Evolutionary conservation across 2,797 vertebrate species (phyloP), one percentile per base, ranked within the genome.

Genomic region (Apogon talboti): DNA sequence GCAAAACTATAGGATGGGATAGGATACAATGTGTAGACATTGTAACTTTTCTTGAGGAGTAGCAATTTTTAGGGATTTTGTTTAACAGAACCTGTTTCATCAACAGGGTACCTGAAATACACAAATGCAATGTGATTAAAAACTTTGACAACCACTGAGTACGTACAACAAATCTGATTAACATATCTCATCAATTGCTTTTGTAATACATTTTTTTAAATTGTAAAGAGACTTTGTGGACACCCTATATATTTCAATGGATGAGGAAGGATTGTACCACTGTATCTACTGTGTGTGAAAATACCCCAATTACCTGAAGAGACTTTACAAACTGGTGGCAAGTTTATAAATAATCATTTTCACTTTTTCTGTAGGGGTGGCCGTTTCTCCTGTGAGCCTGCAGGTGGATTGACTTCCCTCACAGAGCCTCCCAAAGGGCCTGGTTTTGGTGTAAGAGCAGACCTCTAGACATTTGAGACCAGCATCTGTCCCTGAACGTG

Each of bases 351-450:
- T 24, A 41, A 56, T 47, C 7, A 33, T 21, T 43, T 64, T 11
- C 21, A 3, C 66, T 56, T 63, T 74, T 47, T 51, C 57, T 56
- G 24, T 74, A 99, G 98, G 91, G 93, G 56, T 44, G 96, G 95
- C 0, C 97, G 97, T 76, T 99, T 99, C 87, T 99, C 96, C 40
- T 99, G 98, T 87, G 98, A 99, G 89, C 98, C 98, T 66, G 96
- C 96, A 35, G 96, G 95, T 62, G 96, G 97, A 65, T 89, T 99
- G 76, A 99, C 98, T 18, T 97, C 96, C 71, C 91, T 99, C 85
- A 95, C 93, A 30, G 95, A 93, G 89, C 96, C 96, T 78, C 98
- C 97, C 10, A 94, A 89, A 82, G 97, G 95, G 84, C 97, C 98
- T 41, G 96, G 97, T 14, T 94, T 99, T 72, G 96, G 96, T 70